A percentile compares a stretch with the other conserved stretches of the same genome.
These are phyloP conservation scores for Apamea sordens DNA, from an alignment of 2,888 invertebrate genomes.

Conservation along the genomic window DNA sequence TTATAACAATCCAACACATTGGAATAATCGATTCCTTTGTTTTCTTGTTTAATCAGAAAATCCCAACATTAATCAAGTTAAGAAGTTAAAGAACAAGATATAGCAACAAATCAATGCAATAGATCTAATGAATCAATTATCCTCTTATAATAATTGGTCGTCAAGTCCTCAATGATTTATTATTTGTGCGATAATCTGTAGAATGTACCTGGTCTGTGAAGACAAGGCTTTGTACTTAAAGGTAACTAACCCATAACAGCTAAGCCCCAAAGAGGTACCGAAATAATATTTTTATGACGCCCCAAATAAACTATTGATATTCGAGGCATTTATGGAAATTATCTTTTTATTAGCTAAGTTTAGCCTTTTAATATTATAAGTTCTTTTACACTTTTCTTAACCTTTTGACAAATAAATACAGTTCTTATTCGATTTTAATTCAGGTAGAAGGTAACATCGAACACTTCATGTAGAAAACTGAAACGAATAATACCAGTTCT, in stretches of 20 bases:
- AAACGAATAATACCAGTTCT: conserved; percentile 16
- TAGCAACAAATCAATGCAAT: conserved; percentile 15
- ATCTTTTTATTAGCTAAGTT: not conserved
- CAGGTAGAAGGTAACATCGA: not conserved
- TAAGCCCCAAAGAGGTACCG: not conserved
- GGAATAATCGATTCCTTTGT: conserved; percentile 16
- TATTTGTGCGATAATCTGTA: conserved; percentile 16
- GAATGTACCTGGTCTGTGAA: conserved; percentile 1
- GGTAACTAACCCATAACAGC: not conserved
- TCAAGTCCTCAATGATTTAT: conserved; percentile 16
- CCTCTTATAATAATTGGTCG: conserved; percentile 15
- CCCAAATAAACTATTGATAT: not conserved
- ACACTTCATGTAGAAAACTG: not conserved
- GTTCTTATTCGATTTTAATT: not conserved
- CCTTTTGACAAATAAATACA: not conserved
- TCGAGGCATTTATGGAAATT: not conserved
- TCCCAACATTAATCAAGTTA: not conserved
- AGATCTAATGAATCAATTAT: conserved; percentile 25
- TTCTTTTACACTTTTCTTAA: not conserved
- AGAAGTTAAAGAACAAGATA: not conserved
- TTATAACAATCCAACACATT: not conserved
- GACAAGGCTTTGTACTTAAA: not conserved
- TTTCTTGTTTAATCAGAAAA: conserved; percentile 4
- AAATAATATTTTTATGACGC: not conserved
- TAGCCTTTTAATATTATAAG: not conserved